These are phyloP conservation scores for Craniophora ligustri DNA, from an alignment of 2,888 invertebrate species.

Conservation along the genomic window DNA sequence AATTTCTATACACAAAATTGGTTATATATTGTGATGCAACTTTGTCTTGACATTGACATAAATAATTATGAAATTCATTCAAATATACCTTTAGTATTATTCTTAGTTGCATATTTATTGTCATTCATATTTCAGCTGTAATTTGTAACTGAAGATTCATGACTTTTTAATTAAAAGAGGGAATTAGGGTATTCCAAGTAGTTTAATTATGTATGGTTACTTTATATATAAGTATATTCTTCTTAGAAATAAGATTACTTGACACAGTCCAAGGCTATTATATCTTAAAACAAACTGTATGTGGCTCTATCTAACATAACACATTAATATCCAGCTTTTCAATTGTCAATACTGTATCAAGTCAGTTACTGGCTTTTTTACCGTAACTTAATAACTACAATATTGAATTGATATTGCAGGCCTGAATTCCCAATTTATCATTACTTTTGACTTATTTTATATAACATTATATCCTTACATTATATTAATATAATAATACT, in stretches of 20 bases:
- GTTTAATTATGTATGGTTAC: constrained; percentile 24
- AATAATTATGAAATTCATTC: constrained; percentile 27
- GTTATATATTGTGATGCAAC: constrained; percentile 1
- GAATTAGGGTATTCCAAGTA: constrained; percentile 36
- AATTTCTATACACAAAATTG: constrained; percentile 12
- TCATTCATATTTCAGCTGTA: constrained; percentile 18
- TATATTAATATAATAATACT: constrained; percentile 28
- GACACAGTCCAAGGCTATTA: constrained; percentile 13
- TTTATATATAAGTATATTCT: constrained; percentile 39
- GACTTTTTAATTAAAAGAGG: constrained; percentile 25
- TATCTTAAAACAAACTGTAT: no score
- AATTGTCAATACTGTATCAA: background rate
- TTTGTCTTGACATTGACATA: no score
- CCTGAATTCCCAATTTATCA: constrained; percentile 10
- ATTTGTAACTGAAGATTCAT: constrained; percentile 8
- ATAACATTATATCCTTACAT: constrained; percentile 35
- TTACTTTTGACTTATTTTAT: constrained; percentile 22
- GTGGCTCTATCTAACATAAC: no score
- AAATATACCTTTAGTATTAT: constrained; percentile 5
- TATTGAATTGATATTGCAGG: background rate
- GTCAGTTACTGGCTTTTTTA: no score
- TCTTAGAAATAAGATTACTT: constrained; percentile 21
- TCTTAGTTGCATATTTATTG: constrained; percentile 15
- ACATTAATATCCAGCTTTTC: background rate
- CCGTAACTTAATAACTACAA: background rate